phyloP scores from a whole-genome alignment of 2,888 invertebrate genomes.

The Trichogramma dendrolimi region DNA sequence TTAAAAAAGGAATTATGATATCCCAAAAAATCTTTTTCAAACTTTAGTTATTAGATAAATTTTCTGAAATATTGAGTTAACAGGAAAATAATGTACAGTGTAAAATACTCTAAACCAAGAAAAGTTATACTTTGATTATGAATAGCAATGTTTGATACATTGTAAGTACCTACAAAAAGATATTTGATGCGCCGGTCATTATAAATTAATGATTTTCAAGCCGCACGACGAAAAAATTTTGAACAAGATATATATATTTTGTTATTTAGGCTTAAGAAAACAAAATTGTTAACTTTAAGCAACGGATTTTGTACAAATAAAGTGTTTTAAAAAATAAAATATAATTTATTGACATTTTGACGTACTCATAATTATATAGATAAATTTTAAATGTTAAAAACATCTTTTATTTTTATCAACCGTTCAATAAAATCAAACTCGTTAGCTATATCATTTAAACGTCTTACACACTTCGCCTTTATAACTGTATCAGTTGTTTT shows the following conservation, averaged over 20 bases:
- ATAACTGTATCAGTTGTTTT: too few relatives aligned
- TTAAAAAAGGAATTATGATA: neutral
- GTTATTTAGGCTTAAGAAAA: constrained; percentile 21
- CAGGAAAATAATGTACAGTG: constrained; percentile 23
- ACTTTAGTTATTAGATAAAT: neutral
- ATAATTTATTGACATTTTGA: neutral
- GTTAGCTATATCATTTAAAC: neutral
- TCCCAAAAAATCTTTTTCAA: neutral
- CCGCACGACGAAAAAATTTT: constrained; percentile 8
- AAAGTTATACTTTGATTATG: constrained; percentile 12
- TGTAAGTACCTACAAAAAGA: constrained; percentile 6
- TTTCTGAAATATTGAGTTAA: constrained; percentile 2
- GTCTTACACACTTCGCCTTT: neutral
- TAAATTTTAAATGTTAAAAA: neutral
- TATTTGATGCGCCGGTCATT: too few relatives aligned
- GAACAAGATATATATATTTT: constrained; percentile 26
- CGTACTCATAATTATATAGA: neutral
- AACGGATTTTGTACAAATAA: constrained; percentile 23
- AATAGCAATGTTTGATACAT: constrained; percentile 24
- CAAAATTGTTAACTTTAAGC: constrained; percentile 25
- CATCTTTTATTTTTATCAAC: neutral
- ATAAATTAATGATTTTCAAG: neutral
- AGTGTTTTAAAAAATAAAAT: constrained; percentile 21
- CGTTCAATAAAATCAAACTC: neutral
- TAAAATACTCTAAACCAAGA: constrained; percentile 23